Evolutionary conservation across 92 coral and sea anemone genomes (phyloP).

Genomic region (Palythoa caribaeorum): DNA sequence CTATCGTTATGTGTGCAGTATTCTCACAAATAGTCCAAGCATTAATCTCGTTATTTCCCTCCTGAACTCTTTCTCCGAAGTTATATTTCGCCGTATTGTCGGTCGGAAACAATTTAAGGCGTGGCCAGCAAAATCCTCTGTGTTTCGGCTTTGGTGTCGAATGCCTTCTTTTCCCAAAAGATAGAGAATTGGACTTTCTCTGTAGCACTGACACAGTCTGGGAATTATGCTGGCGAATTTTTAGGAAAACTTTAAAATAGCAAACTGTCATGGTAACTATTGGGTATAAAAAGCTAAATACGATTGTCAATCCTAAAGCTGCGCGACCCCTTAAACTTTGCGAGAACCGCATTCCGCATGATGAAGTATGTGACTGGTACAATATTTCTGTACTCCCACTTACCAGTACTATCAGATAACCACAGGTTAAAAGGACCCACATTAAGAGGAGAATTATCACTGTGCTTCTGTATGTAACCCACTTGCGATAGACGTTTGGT

Average conservation of each 20-base stretch:
- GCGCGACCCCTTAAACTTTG: constrained; percentile 18
- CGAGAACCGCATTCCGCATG: constrained; percentile 21
- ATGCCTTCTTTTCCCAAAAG: neutral
- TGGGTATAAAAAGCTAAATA: constrained; percentile 22
- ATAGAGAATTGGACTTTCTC: neutral
- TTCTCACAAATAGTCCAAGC: neutral
- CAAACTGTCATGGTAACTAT: constrained; percentile 12
- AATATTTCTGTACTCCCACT: constrained; percentile 25
- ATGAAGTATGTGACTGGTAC: neutral
- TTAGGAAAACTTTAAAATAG: constrained; percentile 19
- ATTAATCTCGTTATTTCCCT: neutral
- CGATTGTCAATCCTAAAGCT: constrained; percentile 14
- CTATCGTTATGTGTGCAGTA: neutral
- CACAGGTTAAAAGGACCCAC: constrained; percentile 25
- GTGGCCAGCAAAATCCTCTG: neutral
- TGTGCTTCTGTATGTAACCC: constrained; percentile 32
- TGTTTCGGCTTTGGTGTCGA: neutral
- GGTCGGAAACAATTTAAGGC: neutral
- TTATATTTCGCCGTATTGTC: neutral
- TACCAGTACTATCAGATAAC: neutral
- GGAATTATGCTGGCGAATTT: constrained; percentile 30
- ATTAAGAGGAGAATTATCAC: neutral
- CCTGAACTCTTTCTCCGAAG: neutral
- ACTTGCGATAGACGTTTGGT: constrained; percentile 16
- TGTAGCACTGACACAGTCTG: neutral